A percentile compares a stretch with the other conserved stretches of the same genome.
phyloP scores from a whole-genome alignment of 2,113 vertebrate species.

The human region DNA sequence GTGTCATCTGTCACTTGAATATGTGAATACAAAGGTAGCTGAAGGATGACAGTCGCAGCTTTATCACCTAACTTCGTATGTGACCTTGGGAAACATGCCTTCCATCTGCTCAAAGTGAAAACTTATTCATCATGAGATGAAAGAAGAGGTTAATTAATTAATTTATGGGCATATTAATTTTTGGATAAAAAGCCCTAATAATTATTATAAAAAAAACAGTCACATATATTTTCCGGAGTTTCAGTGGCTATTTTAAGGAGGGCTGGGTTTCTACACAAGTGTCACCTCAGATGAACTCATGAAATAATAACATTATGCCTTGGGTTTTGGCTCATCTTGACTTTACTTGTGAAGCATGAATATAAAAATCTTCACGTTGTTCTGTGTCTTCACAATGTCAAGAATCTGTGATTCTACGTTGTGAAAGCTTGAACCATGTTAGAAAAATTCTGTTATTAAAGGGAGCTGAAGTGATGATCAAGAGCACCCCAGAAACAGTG shows the following conservation, averaged over 20 bases:
- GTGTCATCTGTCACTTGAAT: background rate
- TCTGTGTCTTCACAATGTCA: background rate
- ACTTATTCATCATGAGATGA: background rate
- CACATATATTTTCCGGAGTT: background rate
- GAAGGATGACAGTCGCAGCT: background rate
- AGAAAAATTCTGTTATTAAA: background rate
- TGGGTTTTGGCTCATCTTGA: background rate
- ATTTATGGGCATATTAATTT: background rate
- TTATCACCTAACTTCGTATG: background rate
- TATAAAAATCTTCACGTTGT: background rate
- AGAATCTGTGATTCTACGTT: background rate
- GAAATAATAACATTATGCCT: background rate
- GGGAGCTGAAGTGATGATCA: background rate
- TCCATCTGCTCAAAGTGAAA: background rate
- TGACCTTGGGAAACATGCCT: background rate
- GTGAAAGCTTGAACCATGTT: background rate
- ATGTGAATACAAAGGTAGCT: background rate
- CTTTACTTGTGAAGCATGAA: background rate
- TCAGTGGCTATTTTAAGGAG: background rate
- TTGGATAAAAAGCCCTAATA: background rate
- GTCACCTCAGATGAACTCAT: conserved; percentile 25
- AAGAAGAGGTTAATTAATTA: background rate
- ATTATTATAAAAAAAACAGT: background rate
- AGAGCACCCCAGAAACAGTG: background rate
- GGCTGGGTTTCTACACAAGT: background rate